These are phyloP conservation scores for Griposia aprilina DNA, from an alignment of 2,888 invertebrate genomes.

Conservation along the genomic window DNA sequence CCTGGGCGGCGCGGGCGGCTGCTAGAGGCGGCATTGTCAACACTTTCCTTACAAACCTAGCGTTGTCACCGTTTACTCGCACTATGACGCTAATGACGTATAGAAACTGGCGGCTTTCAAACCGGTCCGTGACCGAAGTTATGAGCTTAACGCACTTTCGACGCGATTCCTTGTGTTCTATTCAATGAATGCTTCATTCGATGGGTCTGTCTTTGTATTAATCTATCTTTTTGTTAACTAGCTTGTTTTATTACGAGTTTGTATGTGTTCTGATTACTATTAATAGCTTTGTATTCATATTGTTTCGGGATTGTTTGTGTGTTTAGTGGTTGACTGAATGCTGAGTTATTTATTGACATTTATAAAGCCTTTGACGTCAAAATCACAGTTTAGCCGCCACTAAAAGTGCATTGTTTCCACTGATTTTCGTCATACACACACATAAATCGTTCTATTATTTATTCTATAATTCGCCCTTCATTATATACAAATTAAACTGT, in stretches of 20 bases:
- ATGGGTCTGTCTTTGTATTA: conserved; percentile 12
- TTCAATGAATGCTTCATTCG: background rate
- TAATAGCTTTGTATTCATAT: conserved; percentile 3
- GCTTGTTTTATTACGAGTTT: conserved; percentile 9
- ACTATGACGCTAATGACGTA: background rate
- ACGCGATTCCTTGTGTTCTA: background rate
- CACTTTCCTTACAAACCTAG: conserved; percentile 5
- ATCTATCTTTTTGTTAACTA: conserved; percentile 1
- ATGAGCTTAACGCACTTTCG: too few relatives aligned
- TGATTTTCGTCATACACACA: background rate
- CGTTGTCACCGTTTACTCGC: background rate
- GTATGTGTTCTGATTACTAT: conserved; percentile 1
- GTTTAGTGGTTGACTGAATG: conserved; percentile 19
- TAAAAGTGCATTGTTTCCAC: background rate
- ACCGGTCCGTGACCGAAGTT: background rate
- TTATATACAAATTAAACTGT: background rate
- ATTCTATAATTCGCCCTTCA: background rate
- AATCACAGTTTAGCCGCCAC: background rate
- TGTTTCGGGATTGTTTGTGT: conserved; percentile 18
- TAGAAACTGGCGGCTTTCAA: background rate
- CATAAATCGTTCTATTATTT: background rate
- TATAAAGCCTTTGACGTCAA: conserved; percentile 19
- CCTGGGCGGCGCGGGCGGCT: background rate
- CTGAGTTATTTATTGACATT: conserved; percentile 17
- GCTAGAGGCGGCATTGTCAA: conserved; percentile 4